These are phyloP conservation scores for Odocoileus hemionus DNA, from an alignment of 2,113 vertebrate species.

Conservation along the genomic window DNA sequence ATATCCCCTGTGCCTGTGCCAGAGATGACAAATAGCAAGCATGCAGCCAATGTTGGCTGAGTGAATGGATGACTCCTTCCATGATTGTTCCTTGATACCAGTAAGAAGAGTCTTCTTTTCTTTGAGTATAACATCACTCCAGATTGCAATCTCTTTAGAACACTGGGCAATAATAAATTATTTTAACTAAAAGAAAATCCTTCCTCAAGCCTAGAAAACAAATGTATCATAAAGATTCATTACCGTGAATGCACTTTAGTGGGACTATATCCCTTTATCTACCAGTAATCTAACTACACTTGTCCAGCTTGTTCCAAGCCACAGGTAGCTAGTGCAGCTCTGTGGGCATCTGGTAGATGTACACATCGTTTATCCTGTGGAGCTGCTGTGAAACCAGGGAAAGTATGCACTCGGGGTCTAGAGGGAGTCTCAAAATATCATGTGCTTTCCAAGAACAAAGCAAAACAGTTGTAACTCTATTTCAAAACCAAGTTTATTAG, in stretches of 20 bases:
- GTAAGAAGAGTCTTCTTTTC: not conserved
- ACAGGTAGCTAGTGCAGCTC: not conserved
- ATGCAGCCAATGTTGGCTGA: not conserved
- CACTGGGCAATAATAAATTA: not conserved
- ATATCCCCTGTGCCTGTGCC: not conserved
- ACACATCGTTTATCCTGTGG: too few species aligned
- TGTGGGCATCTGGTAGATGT: not conserved
- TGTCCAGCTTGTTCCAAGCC: not conserved
- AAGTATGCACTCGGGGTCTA: not conserved
- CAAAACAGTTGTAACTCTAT: not conserved
- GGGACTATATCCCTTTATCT: not conserved
- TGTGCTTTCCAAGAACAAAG: not conserved
- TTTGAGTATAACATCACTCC: not conserved
- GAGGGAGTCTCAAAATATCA: not conserved
- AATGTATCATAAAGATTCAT: not conserved
- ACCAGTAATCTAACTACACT: not conserved
- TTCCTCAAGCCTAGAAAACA: not conserved
- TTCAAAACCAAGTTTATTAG: not conserved
- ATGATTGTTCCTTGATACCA: not conserved
- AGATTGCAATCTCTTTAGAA: not conserved
- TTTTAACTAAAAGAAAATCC: not conserved
- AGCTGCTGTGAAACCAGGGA: not conserved
- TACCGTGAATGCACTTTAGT: not conserved
- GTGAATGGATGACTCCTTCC: not conserved
- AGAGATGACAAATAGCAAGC: not conserved